Conservation (phyloP, 2,888 invertebrate genomes). For the Xylota sylvarum region DNA sequence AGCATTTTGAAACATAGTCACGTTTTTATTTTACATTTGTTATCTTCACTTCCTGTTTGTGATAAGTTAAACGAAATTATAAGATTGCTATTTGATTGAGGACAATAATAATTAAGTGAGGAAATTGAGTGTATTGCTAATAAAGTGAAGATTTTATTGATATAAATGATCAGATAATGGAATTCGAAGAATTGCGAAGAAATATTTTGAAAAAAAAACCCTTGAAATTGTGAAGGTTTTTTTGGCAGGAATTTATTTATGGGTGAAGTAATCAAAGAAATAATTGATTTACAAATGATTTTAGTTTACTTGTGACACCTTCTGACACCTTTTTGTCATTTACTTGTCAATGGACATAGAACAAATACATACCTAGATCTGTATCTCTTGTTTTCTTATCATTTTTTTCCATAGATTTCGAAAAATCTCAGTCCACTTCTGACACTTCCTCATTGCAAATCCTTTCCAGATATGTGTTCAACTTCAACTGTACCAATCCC, state of each 20-base stretch:
- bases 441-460: too few species aligned
- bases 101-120: neutral
- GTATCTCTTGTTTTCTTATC: too few species aligned
- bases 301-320: neutral
- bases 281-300: too few species aligned
- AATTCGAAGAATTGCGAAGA: neutral
- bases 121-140: conserved; percentile 6
- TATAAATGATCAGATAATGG: neutral
- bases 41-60: conserved; percentile 3
- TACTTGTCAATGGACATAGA: too few species aligned
- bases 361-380: too few species aligned
- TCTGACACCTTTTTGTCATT: too few species aligned
- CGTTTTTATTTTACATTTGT: neutral
- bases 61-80: neutral
- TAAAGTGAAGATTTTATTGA: neutral
- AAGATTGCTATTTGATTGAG: neutral
- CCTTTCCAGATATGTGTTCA: too few species aligned
- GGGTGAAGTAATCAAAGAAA: neutral
- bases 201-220: neutral
- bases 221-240: neutral
- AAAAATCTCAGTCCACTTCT: too few species aligned
- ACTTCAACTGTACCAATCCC: too few species aligned
- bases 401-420: too few species aligned
- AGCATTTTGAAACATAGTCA: neutral
- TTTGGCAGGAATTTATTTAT: neutral